phyloP scores from a whole-genome alignment of 2,888 invertebrate species.

The Sphaerophoria taeniata region DNA sequence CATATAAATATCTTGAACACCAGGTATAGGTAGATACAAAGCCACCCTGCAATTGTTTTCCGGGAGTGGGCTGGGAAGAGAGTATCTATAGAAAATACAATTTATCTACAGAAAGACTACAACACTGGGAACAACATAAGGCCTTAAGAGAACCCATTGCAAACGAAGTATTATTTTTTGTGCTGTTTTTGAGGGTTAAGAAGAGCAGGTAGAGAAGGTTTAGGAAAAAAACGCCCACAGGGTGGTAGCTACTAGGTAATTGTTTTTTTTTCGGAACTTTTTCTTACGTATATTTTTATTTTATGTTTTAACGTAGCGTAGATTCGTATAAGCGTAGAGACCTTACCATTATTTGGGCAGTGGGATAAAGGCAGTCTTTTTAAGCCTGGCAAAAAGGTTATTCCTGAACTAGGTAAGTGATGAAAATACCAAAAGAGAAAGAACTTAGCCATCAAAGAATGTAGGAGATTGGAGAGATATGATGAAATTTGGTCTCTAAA shows the following conservation, averaged over 20 bases:
- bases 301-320: neutral
- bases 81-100: neutral
- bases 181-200: conserved; percentile 57
- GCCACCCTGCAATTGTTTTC: conserved; percentile 49
- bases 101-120: conserved; percentile 15
- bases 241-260: conserved; percentile 58
- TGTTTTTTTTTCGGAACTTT: conserved; percentile 62
- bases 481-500: too few species aligned
- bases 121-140: conserved; percentile 32
- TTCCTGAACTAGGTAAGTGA: conserved; percentile 24
- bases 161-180: conserved; percentile 69
- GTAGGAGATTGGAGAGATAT: conserved; percentile 14
- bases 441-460: conserved; percentile 60
- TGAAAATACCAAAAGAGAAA: conserved; percentile 46
- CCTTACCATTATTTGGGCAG: too few species aligned
- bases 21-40: conserved; percentile 29
- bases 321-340: too few species aligned
- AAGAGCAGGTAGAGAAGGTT: conserved; percentile 12
- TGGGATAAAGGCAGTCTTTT: too few species aligned
- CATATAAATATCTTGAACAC: conserved; percentile 39
- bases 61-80: conserved; percentile 7
- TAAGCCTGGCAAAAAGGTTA: too few species aligned
- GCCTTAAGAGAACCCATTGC: conserved; percentile 55
- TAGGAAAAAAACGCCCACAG: conserved; percentile 50
- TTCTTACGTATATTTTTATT: conserved; percentile 21